Conservation (phyloP, 2,113 vertebrate genomes). For the Rhabdomys dilectus region DNA sequence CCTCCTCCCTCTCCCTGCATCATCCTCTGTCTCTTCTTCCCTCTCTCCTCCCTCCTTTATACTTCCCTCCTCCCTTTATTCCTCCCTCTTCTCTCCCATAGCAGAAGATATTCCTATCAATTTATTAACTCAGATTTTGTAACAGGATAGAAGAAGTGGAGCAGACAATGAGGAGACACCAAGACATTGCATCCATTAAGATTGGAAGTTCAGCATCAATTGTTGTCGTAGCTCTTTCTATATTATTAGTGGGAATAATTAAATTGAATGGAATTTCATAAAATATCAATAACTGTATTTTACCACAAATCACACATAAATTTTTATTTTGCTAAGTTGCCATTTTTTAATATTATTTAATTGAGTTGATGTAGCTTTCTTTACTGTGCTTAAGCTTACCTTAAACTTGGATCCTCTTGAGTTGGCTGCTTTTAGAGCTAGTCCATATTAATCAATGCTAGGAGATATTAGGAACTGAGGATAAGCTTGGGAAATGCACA, state of each 20-base stretch:
- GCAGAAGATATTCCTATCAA: neutral
- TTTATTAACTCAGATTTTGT: neutral
- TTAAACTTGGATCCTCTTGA: neutral
- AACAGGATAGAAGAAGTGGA: neutral
- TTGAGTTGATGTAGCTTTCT: neutral
- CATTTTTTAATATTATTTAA: neutral
- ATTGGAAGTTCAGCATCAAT: neutral
- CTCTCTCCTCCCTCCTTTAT: fast-evolving
- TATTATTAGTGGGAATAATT: conserved; percentile 8
- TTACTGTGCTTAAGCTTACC: neutral
- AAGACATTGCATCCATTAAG: neutral
- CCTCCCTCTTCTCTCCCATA: neutral
- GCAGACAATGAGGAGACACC: neutral
- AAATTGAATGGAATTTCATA: conserved; percentile 17
- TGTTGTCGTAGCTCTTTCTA: neutral
- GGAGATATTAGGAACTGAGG: conserved; percentile 25
- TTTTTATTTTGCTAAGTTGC: conserved; percentile 17
- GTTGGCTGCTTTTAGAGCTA: conserved; percentile 13
- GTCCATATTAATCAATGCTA: conserved; percentile 29
- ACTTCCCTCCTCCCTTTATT: fast-evolving
- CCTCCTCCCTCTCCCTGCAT: no score
- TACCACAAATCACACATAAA: conserved; percentile 28
- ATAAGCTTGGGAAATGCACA: neutral
- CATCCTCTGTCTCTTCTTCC: neutral
- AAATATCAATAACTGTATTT: conserved; percentile 37